These are phyloP conservation scores for Zaprionus kolodkinae DNA, from an alignment of 1,140 invertebrate species.

Conservation along the genomic window DNA sequence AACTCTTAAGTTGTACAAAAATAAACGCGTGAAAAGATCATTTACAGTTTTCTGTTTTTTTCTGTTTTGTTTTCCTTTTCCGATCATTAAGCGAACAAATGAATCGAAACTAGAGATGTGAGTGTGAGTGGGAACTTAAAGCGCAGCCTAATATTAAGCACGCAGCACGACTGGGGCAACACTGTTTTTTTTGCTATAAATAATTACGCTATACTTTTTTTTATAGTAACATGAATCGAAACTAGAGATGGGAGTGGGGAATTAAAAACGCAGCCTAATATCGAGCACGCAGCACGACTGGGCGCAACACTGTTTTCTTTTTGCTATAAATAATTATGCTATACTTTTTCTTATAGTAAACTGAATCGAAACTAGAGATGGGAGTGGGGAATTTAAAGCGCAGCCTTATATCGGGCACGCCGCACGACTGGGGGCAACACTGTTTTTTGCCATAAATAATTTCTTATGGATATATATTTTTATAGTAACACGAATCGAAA, in stretches of 20 bases:
- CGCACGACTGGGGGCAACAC: background rate
- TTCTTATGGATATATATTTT: background rate
- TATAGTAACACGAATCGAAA: slow-evolving; percentile 3
- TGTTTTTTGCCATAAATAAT: background rate
- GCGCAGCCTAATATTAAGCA: background rate
- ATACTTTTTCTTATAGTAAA: too few species aligned
- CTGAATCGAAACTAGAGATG: background rate
- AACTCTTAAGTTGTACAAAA: slow-evolving; percentile 1
- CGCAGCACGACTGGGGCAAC: background rate
- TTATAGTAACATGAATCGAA: background rate
- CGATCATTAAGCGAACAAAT: slow-evolving; percentile 16
- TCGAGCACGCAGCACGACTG: too few species aligned
- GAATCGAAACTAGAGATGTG: background rate
- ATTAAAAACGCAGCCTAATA: too few species aligned
- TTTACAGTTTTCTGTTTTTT: slow-evolving; percentile 5
- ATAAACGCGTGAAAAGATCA: slow-evolving; percentile 21
- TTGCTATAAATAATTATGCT: too few species aligned
- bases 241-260: too few species aligned
- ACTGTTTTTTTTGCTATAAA: slow-evolving; percentile 1
- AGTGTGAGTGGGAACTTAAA: background rate
- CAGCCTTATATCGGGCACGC: background rate
- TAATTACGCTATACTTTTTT: background rate
- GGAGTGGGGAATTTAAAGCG: background rate
- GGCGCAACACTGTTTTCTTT: too few species aligned
- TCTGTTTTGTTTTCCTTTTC: slow-evolving; percentile 2